Evolutionary conservation across 2,797 vertebrate species (phyloP), one percentile per base, ranked within the genome.

Genomic region (Cynodonichthys magdalenae): DNA sequence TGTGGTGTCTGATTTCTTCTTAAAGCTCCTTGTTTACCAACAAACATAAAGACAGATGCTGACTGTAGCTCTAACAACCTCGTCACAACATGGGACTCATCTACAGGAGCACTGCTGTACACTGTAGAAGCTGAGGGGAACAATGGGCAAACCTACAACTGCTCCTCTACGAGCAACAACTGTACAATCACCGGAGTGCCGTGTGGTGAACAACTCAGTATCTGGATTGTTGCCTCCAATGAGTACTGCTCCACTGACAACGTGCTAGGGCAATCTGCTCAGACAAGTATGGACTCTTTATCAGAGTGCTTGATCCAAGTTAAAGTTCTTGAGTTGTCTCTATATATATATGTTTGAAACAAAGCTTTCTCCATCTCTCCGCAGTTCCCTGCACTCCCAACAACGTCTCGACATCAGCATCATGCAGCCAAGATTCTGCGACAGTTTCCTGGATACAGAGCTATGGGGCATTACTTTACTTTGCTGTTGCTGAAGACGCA

Each of bases 141-240:
- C 85, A 77, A 60, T 0, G 82, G 69, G 6, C 20, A 81, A 51
- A 70, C n/a, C 52, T 93, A 92, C 81, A 93, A 87, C 87, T 95
- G 93, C 66, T 90, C 77, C 48, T 81, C 93, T 11, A 2, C 29
- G 27, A 71, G 39, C 54, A 91, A 63, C 75, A 93, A 75, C 84
- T 95, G 94, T 18, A 59, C 46, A 0, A 62, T 94, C 20, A 29
- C 20, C 0, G 74, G 66, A 0, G 69, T 94, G 20, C 71, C 79
- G 0, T 95, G 94, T 20, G 94, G 94, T 0, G 87, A 94, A 60
- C 90, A 92, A 29, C 84, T 94, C 42, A 94, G 89, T 0, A 53
- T 94, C 56, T 92, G 74, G 84, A 82, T 95, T 31, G 50, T 71
- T 0, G 93, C 94, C 58, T 89, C 79, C 18, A 89, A 93, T 15